Base-by-base conservation (phyloP, 2,888 invertebrate genomes). In the Mycalesis mineus region DNA sequence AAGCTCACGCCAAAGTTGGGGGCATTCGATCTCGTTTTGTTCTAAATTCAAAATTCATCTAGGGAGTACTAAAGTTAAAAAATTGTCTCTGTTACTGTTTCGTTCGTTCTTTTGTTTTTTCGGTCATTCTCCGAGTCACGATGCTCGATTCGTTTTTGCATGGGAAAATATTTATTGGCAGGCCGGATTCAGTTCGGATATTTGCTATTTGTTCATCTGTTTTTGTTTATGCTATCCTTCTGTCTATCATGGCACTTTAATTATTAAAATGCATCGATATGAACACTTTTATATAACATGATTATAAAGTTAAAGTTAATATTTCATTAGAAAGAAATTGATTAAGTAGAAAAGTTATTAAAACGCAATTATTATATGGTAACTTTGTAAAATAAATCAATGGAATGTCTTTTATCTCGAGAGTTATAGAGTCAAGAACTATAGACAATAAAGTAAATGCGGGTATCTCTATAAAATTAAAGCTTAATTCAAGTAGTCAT, bases 11-110 rank as follows among this genome's bases (percentile, higher is more conserved):
- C 72, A 66, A 78, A 80, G 77, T 78, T 77, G 74, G 79, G 77
- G 76, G 74, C 76, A 75, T 77, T 76, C 77, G 77, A 79, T 77
- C 76, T 77, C 80, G 80, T 83, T 84, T 84, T 82, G 82, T 83
- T 82, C 73, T 67, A 77, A 83, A 84, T 83, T 80, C 78, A 75
- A 82, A 80, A 82, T 80, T 81, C 80, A 78, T 78, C 71, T 71
- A 71, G 71, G 68, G 75, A 72, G 77, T 78, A 79, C 75, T 69
- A 76, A 84, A 83, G 80, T 81, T 79, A 69, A 80, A 78, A 82
- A 75, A 73, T 77, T 83, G 78, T 77, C 78, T 66, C 65, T 63
- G 60, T 56, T 56, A 61, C 67, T 64, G 66, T 68, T 75, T 22
- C 44, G 22, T 58, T 52, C 29, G 60, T 66, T 70, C 74, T 72